Conservation (phyloP, 1,140 invertebrate species). For the Sinella curviseta region DNA sequence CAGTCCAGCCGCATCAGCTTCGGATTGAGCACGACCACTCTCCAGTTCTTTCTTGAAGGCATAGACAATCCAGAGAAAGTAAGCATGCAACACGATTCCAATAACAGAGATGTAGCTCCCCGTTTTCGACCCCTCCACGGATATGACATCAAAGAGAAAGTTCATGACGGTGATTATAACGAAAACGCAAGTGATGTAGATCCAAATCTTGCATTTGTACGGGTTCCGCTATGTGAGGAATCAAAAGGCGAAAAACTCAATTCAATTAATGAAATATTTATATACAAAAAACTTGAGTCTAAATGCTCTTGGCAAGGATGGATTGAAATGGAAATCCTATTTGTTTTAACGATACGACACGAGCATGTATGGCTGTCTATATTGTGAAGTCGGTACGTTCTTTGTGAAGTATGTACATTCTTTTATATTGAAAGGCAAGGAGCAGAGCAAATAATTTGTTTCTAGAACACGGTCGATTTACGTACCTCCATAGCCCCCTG, state of each 20-base stretch:
- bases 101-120: background rate
- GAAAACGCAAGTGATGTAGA: constrained; percentile 12
- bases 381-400: too few species aligned
- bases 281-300: too few species aligned
- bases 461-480: background rate
- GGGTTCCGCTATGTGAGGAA: background rate
- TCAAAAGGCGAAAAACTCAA: background rate
- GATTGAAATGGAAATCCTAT: too few species aligned
- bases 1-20: background rate
- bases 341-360: too few species aligned
- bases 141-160: constrained; percentile 25
- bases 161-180: constrained; percentile 14
- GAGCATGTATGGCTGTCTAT: too few species aligned
- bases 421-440: too few species aligned
- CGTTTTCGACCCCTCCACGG: background rate
- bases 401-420: too few species aligned
- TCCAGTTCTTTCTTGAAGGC: constrained; percentile 11
- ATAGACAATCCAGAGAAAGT: constrained; percentile 13
- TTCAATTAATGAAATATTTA: too few species aligned
- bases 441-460: too few species aligned
- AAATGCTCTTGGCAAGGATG: too few species aligned
- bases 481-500: background rate
- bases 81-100: background rate
- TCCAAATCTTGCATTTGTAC: constrained; percentile 18
- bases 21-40: background rate